A percentile compares a stretch with the other conserved stretches of the same genome.
These are phyloP conservation scores for Erebia palarica DNA, from an alignment of 2,888 invertebrate species.

Conservation along the genomic window DNA sequence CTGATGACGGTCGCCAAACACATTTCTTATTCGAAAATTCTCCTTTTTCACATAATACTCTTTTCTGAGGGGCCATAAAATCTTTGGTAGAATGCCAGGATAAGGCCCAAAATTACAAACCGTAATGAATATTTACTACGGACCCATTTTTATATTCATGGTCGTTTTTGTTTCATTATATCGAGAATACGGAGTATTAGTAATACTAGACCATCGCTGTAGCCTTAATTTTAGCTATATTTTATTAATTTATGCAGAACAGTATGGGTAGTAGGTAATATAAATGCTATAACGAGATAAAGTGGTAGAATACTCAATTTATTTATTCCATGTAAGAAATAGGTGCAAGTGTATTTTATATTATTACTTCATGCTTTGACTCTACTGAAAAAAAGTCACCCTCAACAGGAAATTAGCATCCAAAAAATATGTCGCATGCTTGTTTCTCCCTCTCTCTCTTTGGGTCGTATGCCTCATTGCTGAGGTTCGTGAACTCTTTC, in stretches of 20 bases:
- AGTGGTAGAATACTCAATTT: too few species aligned
- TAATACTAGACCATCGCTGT: background rate
- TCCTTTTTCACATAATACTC: slow-evolving; percentile 28
- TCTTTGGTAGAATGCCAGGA: slow-evolving; percentile 39
- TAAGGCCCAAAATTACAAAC: slow-evolving; percentile 32
- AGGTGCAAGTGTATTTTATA: too few species aligned
- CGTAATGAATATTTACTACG: slow-evolving; percentile 37
- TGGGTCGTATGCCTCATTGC: too few species aligned
- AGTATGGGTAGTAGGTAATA: too few species aligned
- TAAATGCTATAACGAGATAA: too few species aligned
- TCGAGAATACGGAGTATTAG: slow-evolving; percentile 18
- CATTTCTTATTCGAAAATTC: slow-evolving; percentile 35
- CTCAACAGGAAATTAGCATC: too few species aligned
- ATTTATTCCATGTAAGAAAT: too few species aligned
- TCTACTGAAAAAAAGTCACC: too few species aligned
- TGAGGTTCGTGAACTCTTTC: too few species aligned
- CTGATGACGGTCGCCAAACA: slow-evolving; percentile 22
- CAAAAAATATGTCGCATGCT: too few species aligned
- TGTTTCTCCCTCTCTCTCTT: too few species aligned
- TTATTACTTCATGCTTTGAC: too few species aligned
- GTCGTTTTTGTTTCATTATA: slow-evolving; percentile 29
- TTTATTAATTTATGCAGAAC: background rate
- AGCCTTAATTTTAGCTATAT: background rate
- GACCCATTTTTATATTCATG: slow-evolving; percentile 33
- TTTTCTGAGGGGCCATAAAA: slow-evolving; percentile 30